phyloP scores from a whole-genome alignment of 2,888 invertebrate genomes.

The Mesodorylaimus sp. region DNA sequence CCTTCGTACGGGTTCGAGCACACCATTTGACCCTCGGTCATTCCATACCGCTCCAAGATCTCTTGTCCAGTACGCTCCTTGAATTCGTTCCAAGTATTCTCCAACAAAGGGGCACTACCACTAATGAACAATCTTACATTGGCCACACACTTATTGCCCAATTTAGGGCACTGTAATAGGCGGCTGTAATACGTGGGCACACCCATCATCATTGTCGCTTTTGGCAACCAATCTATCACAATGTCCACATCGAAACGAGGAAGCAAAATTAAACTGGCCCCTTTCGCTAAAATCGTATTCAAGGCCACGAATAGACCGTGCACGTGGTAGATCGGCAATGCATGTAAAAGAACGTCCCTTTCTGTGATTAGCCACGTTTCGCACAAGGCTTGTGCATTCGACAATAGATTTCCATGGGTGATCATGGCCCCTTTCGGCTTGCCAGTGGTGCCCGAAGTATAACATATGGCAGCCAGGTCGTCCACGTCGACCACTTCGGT shows the following conservation, averaged over 20 bases:
- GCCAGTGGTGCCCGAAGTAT: slow-evolving; percentile 24
- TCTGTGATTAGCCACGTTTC: slow-evolving; percentile 16
- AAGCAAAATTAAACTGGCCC: slow-evolving; percentile 13
- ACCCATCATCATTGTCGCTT: slow-evolving; percentile 25
- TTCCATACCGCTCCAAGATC: slow-evolving; percentile 55
- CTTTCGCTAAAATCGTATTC: slow-evolving; percentile 21
- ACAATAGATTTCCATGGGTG: slow-evolving; percentile 21
- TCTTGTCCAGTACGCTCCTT: slow-evolving; percentile 58
- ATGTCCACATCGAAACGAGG: slow-evolving; percentile 20
- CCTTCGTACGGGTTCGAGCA: slow-evolving; percentile 55
- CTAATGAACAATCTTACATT: slow-evolving; percentile 48
- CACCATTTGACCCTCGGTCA: slow-evolving; percentile 70
- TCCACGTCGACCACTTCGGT: slow-evolving; percentile 18
- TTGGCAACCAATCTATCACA: slow-evolving; percentile 18
- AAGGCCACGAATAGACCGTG: slow-evolving; percentile 26
- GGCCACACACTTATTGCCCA: slow-evolving; percentile 15
- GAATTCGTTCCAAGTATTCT: slow-evolving; percentile 36
- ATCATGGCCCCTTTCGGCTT: slow-evolving; percentile 27
- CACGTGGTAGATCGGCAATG: slow-evolving; percentile 27
- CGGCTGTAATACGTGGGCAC: slow-evolving; percentile 26
- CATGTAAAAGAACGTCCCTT: slow-evolving; percentile 19
- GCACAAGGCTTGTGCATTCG: slow-evolving; percentile 21
- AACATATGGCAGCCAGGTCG: slow-evolving; percentile 23
- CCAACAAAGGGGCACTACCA: slow-evolving; percentile 63
- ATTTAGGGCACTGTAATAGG: slow-evolving; percentile 15